Percentiles rank a stretch among this genome's conserved stretches.
phyloP scores from a whole-genome alignment of 2,888 invertebrate species.

The Automeris io region DNA sequence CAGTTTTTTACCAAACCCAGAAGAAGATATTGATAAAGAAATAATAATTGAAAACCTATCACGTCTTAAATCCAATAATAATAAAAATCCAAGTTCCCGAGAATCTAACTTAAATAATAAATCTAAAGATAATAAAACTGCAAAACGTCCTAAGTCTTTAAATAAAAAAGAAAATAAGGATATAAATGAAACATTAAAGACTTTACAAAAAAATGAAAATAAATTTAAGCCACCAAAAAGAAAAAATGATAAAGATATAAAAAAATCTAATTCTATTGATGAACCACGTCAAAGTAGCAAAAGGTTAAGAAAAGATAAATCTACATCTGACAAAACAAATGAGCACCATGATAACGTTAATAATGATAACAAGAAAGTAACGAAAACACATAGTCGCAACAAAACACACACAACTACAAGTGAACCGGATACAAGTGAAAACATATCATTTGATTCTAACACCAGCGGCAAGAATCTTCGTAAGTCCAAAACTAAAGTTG shows the following conservation, averaged over 20 bases:
- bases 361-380: too few relatives aligned
- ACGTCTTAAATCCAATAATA: constrained; percentile 31
- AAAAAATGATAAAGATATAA: constrained; percentile 11
- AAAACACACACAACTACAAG: too few relatives aligned
- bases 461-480: too few relatives aligned
- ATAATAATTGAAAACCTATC: constrained; percentile 51
- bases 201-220: constrained; percentile 9
- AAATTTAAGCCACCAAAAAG: constrained; percentile 8
- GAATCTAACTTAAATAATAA: background rate
- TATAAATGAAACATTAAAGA: constrained; percentile 10
- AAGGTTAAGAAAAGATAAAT: background rate
- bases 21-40: constrained; percentile 44
- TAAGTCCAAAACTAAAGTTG: background rate
- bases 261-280: background rate
- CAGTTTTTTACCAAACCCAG: constrained; percentile 38
- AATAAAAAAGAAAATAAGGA: constrained; percentile 12
- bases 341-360: too few relatives aligned
- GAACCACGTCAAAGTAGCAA: background rate
- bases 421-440: too few relatives aligned
- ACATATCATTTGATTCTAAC: too few relatives aligned
- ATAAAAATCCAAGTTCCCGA: constrained; percentile 9
- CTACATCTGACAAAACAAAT: constrained; percentile 3
- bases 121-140: background rate
- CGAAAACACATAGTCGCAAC: too few relatives aligned
- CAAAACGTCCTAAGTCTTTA: background rate